These are phyloP conservation scores for Eleutherodactylus coqui DNA, from an alignment of 2,797 vertebrate genomes.

Conservation along the genomic window DNA sequence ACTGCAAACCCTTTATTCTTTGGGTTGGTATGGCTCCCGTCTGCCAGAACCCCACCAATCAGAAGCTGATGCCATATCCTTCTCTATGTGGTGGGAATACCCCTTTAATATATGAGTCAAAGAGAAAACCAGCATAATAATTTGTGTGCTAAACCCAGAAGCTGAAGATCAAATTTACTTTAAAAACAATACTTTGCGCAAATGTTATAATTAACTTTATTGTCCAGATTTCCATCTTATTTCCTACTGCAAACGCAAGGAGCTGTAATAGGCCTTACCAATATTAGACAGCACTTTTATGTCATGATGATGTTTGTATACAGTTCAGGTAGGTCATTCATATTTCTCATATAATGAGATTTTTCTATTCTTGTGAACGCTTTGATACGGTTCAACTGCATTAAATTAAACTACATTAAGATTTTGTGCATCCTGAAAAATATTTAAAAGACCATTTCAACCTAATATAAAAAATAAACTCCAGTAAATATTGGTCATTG, in stretches of 20 bases:
- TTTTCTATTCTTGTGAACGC: not conserved
- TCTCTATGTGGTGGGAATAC: not conserved
- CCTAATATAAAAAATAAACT: not conserved
- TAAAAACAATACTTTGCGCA: not conserved
- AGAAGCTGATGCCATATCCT: no score
- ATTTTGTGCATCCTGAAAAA: not conserved
- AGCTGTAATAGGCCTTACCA: not conserved
- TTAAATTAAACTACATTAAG: not conserved
- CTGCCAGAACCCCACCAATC: no score
- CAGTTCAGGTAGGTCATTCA: not conserved
- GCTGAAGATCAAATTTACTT: not conserved
- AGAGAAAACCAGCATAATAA: not conserved
- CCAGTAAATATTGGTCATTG: no score
- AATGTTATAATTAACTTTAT: conserved; percentile 13
- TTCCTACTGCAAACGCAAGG: not conserved
- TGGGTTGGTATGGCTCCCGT: no score
- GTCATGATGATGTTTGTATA: not conserved
- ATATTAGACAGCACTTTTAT: conserved; percentile 1
- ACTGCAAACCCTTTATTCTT: no score
- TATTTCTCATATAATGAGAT: not conserved
- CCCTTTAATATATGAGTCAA: not conserved
- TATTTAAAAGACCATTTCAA: not conserved
- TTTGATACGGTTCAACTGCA: not conserved
- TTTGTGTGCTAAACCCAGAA: not conserved
- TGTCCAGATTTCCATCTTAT: conserved; percentile 2